Percentiles rank a stretch among this genome's conserved stretches.
Conservation (phyloP, 2,888 invertebrate species). For the Venusia cambrica region DNA sequence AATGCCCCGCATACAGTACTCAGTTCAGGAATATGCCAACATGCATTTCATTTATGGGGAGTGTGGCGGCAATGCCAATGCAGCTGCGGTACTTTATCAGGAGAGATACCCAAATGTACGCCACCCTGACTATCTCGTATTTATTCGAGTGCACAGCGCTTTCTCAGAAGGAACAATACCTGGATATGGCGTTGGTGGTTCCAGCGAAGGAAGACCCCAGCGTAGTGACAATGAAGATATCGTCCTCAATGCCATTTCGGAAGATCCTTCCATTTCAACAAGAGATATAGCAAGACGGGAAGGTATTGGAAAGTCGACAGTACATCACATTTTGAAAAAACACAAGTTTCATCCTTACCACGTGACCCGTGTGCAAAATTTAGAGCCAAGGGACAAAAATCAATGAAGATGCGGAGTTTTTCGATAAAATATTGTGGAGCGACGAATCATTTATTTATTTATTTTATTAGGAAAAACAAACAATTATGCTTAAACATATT, state of each 20-base stretch:
- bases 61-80: constrained; percentile 22
- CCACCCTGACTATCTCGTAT: constrained; percentile 28
- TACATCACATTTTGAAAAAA: constrained; percentile 14
- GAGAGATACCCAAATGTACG: constrained; percentile 30
- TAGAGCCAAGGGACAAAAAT: too few species aligned
- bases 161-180: constrained; percentile 27
- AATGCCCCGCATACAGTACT: too few species aligned
- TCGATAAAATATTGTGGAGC: constrained; percentile 15
- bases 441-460: constrained; percentile 11
- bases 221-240: constrained; percentile 11
- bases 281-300: constrained; percentile 20
- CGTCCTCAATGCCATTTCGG: constrained; percentile 17
- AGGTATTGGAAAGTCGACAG: constrained; percentile 14
- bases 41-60: constrained; percentile 28
- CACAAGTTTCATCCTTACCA: too few species aligned
- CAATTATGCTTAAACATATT: too few species aligned
- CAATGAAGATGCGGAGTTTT: constrained; percentile 15
- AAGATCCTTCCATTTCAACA: constrained; percentile 24
- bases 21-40: constrained; percentile 24
- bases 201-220: constrained; percentile 15
- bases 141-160: constrained; percentile 24
- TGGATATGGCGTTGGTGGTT: constrained; percentile 18
- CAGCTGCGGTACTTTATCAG: constrained; percentile 30
- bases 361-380: too few species aligned
- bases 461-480: too few species aligned